Evolutionary conservation across 2,797 vertebrate species (phyloP).

Genomic region (Catharus ustulatus): DNA sequence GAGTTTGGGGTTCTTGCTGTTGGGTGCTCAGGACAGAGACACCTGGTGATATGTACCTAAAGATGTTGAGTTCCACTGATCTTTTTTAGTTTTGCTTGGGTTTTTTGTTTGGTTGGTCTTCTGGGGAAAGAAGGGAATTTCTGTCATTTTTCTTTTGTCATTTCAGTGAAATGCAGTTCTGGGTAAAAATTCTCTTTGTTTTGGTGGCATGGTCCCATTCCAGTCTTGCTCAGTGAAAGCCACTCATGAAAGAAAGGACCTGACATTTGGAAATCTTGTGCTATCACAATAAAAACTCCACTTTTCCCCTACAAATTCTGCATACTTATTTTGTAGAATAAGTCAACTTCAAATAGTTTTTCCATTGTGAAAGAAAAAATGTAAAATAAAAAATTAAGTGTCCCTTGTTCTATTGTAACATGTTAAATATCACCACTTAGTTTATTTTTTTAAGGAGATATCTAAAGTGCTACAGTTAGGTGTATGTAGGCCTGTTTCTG

Average conservation of each 20-base stretch:
- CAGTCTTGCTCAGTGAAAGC: neutral
- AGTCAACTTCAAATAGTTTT: neutral
- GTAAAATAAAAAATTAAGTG: neutral
- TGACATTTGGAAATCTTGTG: neutral
- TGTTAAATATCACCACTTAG: neutral
- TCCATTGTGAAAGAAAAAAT: neutral
- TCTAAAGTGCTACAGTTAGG: neutral
- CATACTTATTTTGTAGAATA: neutral
- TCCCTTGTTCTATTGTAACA: neutral
- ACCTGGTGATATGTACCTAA: neutral
- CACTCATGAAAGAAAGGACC: neutral
- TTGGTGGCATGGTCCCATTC: fast-evolving
- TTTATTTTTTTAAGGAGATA: neutral
- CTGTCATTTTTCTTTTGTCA: neutral
- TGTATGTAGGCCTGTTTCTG: neutral
- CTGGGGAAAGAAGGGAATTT: neutral
- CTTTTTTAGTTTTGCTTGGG: neutral
- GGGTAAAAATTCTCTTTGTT: neutral
- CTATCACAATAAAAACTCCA: neutral
- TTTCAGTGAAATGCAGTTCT: neutral
- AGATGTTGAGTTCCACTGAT: neutral
- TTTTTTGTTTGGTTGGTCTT: neutral
- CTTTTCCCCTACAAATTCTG: neutral
- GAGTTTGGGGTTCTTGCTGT: neutral
- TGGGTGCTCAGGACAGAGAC: neutral